Conservation (phyloP, 2,797 vertebrate genomes). For the Delichon dasypus region DNA sequence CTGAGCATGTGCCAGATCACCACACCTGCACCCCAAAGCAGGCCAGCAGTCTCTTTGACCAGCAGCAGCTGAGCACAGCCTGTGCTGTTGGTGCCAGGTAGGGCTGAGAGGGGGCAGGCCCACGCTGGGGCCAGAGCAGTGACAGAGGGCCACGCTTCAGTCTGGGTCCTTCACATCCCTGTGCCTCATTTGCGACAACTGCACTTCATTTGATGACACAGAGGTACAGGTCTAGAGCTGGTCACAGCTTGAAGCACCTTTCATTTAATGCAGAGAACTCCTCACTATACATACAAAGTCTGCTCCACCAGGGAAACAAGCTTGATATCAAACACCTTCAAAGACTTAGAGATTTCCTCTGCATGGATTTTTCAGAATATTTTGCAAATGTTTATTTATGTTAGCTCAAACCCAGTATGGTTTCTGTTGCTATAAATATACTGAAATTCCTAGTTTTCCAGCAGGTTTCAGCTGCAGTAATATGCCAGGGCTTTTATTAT, state of each 20-base stretch:
- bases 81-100: background rate
- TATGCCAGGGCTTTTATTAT: background rate
- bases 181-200: background rate
- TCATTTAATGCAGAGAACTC: background rate
- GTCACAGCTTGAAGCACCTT: background rate
- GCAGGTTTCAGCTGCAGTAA: background rate
- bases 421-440: background rate
- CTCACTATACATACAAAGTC: background rate
- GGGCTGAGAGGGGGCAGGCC: background rate
- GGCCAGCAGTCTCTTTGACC: background rate
- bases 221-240: background rate
- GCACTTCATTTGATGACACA: background rate
- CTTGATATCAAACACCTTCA: background rate
- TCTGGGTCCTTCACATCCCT: background rate
- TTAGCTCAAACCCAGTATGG: background rate
- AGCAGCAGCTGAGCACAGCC: background rate
- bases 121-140: background rate
- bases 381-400: too few species aligned
- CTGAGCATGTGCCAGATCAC: background rate
- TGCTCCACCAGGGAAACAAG: background rate
- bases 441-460: background rate
- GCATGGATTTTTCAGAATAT: too few species aligned
- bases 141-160: background rate
- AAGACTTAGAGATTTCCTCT: background rate
- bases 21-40: background rate